These are phyloP conservation scores for Prionchulus punctatus DNA, from an alignment of 2,888 invertebrate species.

Conservation along the genomic window DNA sequence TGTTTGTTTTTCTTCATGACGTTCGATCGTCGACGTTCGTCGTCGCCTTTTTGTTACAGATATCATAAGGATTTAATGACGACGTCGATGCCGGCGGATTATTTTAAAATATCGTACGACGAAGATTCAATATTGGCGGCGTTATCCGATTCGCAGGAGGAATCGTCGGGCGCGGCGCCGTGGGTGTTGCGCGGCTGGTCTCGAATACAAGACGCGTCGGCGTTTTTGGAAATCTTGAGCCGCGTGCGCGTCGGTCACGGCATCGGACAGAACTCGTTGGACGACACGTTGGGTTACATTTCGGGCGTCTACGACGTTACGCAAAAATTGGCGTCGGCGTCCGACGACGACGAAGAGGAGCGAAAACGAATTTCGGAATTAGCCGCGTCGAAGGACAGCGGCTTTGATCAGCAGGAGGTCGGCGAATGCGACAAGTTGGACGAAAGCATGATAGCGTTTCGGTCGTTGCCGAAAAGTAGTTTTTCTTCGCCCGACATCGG, in stretches of 20 bases:
- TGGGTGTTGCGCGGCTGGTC: slow-evolving; percentile 11
- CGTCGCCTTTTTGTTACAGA: neutral
- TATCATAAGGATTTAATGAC: neutral
- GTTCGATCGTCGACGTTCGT: no score
- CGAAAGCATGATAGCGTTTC: neutral
- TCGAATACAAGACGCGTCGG: slow-evolving; percentile 9
- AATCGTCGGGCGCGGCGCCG: neutral
- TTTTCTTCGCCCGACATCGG: slow-evolving; percentile 3
- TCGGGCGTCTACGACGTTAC: neutral
- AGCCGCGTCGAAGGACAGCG: slow-evolving; percentile 4
- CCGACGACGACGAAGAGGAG: neutral
- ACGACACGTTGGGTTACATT: neutral
- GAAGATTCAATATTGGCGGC: slow-evolving; percentile 4
- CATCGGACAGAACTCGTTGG: neutral
- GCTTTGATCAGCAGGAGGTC: neutral
- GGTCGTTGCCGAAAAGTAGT: neutral
- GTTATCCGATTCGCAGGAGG: neutral
- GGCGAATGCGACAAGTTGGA: neutral
- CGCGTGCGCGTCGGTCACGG: slow-evolving; percentile 7
- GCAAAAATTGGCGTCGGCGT: neutral
- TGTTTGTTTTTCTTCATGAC: no score
- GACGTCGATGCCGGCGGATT: slow-evolving; percentile 9
- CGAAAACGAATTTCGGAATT: neutral
- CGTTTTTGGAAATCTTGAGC: slow-evolving; percentile 11
- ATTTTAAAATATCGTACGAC: slow-evolving; percentile 11